phyloP scores from a whole-genome alignment of 2,113 vertebrate genomes.

The Pseudopodoces humilis region DNA sequence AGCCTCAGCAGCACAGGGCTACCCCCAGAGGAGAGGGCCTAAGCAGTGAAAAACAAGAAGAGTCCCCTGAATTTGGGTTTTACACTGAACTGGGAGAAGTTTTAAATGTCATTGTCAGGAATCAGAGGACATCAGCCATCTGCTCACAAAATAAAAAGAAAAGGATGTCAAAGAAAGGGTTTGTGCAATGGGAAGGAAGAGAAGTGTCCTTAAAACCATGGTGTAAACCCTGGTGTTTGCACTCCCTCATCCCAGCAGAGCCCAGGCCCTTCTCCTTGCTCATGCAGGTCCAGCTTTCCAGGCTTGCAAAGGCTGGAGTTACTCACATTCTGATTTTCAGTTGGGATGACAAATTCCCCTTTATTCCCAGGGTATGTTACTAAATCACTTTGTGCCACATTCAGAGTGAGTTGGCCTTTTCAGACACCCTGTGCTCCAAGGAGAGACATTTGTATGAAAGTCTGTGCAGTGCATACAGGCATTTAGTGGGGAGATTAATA shows the following conservation, averaged over 20 bases:
- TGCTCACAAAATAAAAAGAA: neutral
- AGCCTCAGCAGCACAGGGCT: neutral
- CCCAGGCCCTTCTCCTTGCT: neutral
- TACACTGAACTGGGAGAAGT: neutral
- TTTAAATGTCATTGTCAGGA: neutral
- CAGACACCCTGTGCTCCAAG: neutral
- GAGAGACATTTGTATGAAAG: neutral
- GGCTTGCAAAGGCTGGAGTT: neutral
- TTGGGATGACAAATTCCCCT: neutral
- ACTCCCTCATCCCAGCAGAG: neutral
- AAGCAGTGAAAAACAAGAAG: neutral
- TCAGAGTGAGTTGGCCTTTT: constrained; percentile 35
- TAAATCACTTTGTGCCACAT: neutral
- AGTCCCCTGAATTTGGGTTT: neutral
- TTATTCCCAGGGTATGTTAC: neutral
- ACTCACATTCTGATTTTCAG: neutral
- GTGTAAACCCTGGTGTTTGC: neutral
- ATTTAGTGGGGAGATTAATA: constrained; percentile 40
- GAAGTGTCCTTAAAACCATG: rapidly evolving
- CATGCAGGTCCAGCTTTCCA: neutral
- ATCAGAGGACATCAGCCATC: neutral
- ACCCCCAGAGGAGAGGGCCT: neutral
- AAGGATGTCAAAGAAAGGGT: neutral
- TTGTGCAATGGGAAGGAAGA: neutral
- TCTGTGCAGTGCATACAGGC: neutral